phyloP scores from a whole-genome alignment of 2,888 invertebrate genomes.

The Achlya flavicornis region DNA sequence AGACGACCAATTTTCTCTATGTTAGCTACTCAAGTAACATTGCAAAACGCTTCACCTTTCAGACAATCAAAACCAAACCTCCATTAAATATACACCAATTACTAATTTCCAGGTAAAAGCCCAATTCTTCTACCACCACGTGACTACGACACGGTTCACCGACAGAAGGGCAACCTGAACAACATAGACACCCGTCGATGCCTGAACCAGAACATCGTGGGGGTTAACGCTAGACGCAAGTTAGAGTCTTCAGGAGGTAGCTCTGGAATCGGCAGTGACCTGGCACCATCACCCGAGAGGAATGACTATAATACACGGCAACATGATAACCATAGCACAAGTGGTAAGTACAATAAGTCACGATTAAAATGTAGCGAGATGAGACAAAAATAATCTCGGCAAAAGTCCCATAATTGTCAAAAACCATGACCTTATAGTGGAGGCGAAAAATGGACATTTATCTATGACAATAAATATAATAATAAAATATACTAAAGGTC shows the following conservation, averaged over 20 bases:
- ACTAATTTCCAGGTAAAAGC: conserved; percentile 72
- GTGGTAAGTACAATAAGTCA: conserved; percentile 73
- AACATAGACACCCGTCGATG: conserved; percentile 84
- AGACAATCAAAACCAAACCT: background rate
- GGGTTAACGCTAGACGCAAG: conserved; percentile 76
- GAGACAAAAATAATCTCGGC: background rate
- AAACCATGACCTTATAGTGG: no score
- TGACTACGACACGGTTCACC: conserved; percentile 96
- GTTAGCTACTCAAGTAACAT: background rate
- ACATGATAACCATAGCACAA: conserved; percentile 85
- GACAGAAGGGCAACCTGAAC: conserved; percentile 81
- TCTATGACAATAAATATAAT: background rate
- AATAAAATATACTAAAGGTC: background rate
- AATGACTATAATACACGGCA: conserved; percentile 67
- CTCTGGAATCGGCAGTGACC: conserved; percentile 94
- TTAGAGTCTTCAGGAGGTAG: conserved; percentile 91
- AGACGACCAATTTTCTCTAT: no score
- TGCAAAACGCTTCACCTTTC: background rate
- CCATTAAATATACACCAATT: background rate
- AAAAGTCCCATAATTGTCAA: no score
- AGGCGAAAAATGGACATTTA: no score
- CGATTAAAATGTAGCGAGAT: no score
- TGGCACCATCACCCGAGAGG: conserved; percentile 92
- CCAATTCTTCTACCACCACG: conserved; percentile 95
- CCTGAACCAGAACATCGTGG: conserved; percentile 87